A percentile compares a stretch with the other conserved stretches of the same genome.
These are phyloP conservation scores for Vidua chalybeata DNA, from an alignment of 2,113 vertebrate genomes.

Conservation along the genomic window DNA sequence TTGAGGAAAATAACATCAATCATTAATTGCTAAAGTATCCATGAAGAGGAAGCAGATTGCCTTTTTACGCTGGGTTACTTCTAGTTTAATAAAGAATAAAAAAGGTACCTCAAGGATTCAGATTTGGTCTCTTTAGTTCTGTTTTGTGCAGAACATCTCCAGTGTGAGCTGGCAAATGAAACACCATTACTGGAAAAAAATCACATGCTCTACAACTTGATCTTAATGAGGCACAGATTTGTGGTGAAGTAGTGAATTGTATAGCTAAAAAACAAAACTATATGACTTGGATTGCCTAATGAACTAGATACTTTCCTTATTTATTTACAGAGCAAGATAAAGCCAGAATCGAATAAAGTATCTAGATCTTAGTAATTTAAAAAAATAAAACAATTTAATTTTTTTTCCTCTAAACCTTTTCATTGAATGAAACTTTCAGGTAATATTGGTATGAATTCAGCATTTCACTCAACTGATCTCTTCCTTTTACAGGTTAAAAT, in stretches of 20 bases:
- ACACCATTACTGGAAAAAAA: not conserved
- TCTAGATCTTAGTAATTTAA: not conserved
- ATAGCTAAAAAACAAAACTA: not conserved
- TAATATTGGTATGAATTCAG: not conserved
- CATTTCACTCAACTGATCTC: not conserved
- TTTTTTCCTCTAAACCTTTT: not conserved
- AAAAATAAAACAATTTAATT: not conserved
- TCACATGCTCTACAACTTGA: not conserved
- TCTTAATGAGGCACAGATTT: constrained; percentile 22
- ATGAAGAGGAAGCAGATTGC: constrained; percentile 38
- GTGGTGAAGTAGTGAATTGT: not conserved
- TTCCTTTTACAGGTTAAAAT: not conserved
- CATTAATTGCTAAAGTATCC: constrained; percentile 42
- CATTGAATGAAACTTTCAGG: not conserved
- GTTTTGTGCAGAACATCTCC: not conserved
- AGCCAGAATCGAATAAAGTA: not conserved
- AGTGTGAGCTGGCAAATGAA: not conserved
- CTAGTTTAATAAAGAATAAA: not conserved
- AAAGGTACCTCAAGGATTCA: not conserved
- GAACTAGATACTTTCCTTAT: not conserved
- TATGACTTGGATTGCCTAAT: not conserved
- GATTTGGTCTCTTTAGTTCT: not conserved
- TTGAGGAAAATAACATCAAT: constrained; percentile 32
- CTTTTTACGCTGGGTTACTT: constrained; percentile 49
- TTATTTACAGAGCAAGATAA: constrained; percentile 8